Conservation (phyloP, 2,113 vertebrate species). For the Gallinago paraguaiae region DNA sequence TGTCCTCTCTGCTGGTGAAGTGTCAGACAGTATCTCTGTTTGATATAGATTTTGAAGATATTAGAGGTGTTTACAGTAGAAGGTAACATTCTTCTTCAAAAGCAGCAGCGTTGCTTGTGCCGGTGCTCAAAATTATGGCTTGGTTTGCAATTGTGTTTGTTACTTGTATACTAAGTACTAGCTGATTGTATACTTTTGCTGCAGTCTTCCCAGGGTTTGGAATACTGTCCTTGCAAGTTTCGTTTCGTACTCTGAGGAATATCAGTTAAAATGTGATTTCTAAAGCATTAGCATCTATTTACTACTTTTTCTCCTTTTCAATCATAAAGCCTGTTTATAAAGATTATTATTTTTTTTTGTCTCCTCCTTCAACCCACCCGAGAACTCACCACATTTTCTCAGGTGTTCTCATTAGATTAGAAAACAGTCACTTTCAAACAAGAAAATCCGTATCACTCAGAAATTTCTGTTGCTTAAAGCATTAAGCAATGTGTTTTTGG, state of each 20-base stretch:
- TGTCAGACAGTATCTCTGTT: background rate
- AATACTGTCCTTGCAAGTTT: background rate
- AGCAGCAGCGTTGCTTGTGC: background rate
- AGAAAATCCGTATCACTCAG: background rate
- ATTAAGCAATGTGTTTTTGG: background rate
- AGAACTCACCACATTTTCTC: background rate
- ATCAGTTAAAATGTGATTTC: background rate
- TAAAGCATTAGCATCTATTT: background rate
- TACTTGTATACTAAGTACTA: background rate
- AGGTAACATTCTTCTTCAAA: background rate
- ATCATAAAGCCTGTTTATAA: background rate
- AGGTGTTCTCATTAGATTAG: background rate
- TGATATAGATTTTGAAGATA: background rate
- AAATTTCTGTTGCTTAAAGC: background rate
- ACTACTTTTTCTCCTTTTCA: background rate
- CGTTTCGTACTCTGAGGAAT: background rate
- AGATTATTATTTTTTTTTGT: background rate
- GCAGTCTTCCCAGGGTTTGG: background rate
- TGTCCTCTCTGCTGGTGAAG: rapidly evolving
- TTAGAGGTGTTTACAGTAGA: background rate
- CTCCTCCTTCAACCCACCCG: too few species aligned
- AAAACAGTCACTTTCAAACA: background rate
- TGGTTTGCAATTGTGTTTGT: background rate
- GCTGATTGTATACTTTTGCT: background rate
- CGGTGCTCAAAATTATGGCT: background rate